A percentile compares a stretch with the other conserved stretches of the same genome.
Evolutionary conservation across 2,888 invertebrate genomes (phyloP).

Genomic region (Agonopterix subpropinquella): DNA sequence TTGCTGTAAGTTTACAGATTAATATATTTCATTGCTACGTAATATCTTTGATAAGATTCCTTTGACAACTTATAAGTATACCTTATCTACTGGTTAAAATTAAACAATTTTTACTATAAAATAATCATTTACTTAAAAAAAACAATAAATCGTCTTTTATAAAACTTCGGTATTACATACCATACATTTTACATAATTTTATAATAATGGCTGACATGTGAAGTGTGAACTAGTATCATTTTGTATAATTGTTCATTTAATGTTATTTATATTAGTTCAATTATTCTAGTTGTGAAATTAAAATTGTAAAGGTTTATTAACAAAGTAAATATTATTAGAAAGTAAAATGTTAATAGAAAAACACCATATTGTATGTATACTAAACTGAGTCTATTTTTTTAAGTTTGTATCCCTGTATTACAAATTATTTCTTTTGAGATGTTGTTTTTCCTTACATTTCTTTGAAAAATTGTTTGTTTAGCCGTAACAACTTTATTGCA

Average conservation of each 20-base stretch:
- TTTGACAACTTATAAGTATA: background rate
- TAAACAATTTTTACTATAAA: slow-evolving; percentile 39
- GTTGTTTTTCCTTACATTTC: too few species aligned
- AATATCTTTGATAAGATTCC: background rate
- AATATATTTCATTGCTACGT: background rate
- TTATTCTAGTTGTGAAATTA: too few species aligned
- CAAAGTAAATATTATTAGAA: too few species aligned
- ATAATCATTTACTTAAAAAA: slow-evolving; percentile 32
- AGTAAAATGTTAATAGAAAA: too few species aligned
- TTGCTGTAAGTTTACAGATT: background rate
- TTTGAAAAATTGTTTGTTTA: too few species aligned
- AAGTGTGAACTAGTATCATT: background rate
- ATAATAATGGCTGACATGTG: background rate
- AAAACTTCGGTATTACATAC: slow-evolving; percentile 47
- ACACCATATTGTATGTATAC: too few species aligned
- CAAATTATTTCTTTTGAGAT: too few species aligned
- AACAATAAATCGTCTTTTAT: slow-evolving; percentile 40
- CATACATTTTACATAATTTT: slow-evolving; percentile 14
- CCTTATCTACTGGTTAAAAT: slow-evolving; percentile 7
- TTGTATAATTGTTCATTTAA: background rate
- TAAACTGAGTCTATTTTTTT: too few species aligned
- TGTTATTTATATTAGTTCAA: too few species aligned
- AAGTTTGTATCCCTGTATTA: too few species aligned
- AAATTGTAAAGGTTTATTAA: too few species aligned
- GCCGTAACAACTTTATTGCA: too few species aligned